phyloP scores from a whole-genome alignment of 2,797 vertebrate genomes.

The Semotilus atromaculatus region DNA sequence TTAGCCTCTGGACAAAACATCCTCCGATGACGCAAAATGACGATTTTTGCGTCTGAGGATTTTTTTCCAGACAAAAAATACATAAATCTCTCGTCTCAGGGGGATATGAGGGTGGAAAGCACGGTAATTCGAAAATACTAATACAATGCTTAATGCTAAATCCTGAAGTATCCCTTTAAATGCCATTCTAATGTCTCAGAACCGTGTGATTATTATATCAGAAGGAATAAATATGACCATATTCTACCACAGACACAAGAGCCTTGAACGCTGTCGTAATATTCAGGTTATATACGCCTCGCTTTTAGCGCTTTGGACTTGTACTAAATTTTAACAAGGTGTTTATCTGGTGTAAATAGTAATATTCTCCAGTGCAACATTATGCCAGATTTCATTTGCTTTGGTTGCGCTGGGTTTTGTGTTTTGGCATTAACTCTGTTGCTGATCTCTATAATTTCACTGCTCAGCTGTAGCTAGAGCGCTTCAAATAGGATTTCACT shows the following conservation, averaged over 20 bases:
- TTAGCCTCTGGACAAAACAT: too few species aligned
- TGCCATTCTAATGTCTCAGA: background rate
- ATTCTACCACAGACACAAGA: conserved; percentile 1
- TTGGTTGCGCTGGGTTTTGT: conserved; percentile 10
- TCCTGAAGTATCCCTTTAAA: too few species aligned
- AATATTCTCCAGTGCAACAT: background rate
- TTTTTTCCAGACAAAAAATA: too few species aligned
- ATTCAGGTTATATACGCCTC: conserved; percentile 31
- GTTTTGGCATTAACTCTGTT: conserved; percentile 12
- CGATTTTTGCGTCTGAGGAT: too few species aligned
- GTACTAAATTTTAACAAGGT: background rate
- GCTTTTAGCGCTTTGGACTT: background rate
- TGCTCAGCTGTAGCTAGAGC: background rate
- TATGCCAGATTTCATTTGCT: conserved; percentile 17
- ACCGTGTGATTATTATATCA: background rate
- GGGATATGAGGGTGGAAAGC: too few species aligned
- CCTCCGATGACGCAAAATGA: too few species aligned
- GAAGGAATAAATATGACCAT: background rate
- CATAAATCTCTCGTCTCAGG: too few species aligned
- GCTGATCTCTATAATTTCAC: background rate
- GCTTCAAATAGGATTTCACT: conserved; percentile 14
- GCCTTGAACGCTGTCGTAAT: background rate
- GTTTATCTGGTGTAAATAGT: conserved; percentile 9
- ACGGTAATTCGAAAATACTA: too few species aligned
- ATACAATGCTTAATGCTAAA: too few species aligned